phyloP scores from a whole-genome alignment of 2,888 invertebrate species.

The Euclidia mi region DNA sequence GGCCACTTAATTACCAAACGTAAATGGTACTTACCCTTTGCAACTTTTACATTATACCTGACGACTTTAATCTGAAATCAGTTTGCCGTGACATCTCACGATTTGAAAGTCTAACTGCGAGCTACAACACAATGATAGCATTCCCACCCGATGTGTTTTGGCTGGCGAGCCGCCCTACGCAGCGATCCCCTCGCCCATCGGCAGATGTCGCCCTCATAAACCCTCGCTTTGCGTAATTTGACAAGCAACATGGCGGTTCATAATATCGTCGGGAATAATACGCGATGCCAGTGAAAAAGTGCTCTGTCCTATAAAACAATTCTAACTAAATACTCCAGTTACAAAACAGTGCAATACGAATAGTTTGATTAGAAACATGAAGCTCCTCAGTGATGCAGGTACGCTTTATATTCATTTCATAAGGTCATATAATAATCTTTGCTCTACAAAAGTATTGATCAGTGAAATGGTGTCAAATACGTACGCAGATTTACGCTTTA shows the following conservation, averaged over 20 bases:
- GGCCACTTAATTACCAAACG: slow-evolving; percentile 28
- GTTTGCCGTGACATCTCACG: slow-evolving; percentile 62
- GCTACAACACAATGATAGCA: slow-evolving; percentile 44
- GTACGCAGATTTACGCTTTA: slow-evolving; percentile 21
- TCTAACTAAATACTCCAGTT: slow-evolving; percentile 13
- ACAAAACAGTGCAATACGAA: slow-evolving; percentile 34
- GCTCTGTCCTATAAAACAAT: slow-evolving; percentile 27
- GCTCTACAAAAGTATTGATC: slow-evolving; percentile 70
- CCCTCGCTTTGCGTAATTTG: slow-evolving; percentile 57
- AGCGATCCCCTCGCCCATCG: slow-evolving; percentile 55
- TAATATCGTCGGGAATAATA: slow-evolving; percentile 58
- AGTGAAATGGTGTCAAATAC: slow-evolving; percentile 55
- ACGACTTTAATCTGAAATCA: slow-evolving; percentile 46
- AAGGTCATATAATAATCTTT: slow-evolving; percentile 34
- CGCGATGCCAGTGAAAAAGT: slow-evolving; percentile 64
- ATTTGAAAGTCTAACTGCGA: slow-evolving; percentile 50
- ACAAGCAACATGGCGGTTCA: slow-evolving; percentile 56
- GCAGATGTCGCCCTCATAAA: slow-evolving; percentile 71
- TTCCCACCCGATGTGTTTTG: slow-evolving; percentile 42
- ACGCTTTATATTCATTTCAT: slow-evolving; percentile 30
- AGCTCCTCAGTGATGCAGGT: slow-evolving; percentile 43
- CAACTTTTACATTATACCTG: slow-evolving; percentile 42
- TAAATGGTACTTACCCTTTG: slow-evolving; percentile 19
- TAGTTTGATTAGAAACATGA: slow-evolving; percentile 42
- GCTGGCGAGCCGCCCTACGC: slow-evolving; percentile 49